Percentiles rank a stretch among this genome's conserved stretches.
Conservation (phyloP, 2,888 invertebrate species). For the Chirona hameri region DNA sequence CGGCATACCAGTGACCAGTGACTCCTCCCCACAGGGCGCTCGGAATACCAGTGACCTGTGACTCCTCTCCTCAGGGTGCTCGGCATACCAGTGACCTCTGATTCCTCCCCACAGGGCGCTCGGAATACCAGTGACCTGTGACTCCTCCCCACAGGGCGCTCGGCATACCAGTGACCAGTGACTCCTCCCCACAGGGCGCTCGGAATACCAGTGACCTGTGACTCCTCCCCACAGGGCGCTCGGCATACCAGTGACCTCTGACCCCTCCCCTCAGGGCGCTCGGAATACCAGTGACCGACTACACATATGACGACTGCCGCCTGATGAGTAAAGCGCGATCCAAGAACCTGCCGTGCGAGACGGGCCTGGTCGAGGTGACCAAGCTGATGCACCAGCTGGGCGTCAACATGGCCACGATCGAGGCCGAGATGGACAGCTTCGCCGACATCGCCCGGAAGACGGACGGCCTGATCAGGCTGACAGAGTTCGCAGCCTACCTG, state of each 20-base stretch:
- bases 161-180: too few relatives aligned
- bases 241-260: too few relatives aligned
- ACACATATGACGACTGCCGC: conserved; percentile 87
- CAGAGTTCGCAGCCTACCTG: conserved; percentile 62
- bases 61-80: too few relatives aligned
- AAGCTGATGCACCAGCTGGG: conserved; percentile 69
- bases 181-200: too few relatives aligned
- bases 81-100: too few relatives aligned
- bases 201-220: too few relatives aligned
- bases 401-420: conserved; percentile 72
- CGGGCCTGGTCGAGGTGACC: conserved; percentile 70
- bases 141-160: too few relatives aligned
- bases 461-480: conserved; percentile 44
- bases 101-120: too few relatives aligned
- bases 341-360: conserved; percentile 58
- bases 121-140: too few relatives aligned
- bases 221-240: too few relatives aligned
- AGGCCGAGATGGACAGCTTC: conserved; percentile 52
- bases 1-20: too few relatives aligned
- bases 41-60: conserved; percentile 68
- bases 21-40: conserved; percentile 56
- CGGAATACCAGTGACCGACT: conserved; percentile 80
- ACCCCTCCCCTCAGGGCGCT: conserved; percentile 56
- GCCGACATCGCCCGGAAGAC: conserved; percentile 30
- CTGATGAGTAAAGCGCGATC: conserved; percentile 56